phyloP scores from a whole-genome alignment of 2,888 invertebrate species.

The Amblyteles armatorius region DNA sequence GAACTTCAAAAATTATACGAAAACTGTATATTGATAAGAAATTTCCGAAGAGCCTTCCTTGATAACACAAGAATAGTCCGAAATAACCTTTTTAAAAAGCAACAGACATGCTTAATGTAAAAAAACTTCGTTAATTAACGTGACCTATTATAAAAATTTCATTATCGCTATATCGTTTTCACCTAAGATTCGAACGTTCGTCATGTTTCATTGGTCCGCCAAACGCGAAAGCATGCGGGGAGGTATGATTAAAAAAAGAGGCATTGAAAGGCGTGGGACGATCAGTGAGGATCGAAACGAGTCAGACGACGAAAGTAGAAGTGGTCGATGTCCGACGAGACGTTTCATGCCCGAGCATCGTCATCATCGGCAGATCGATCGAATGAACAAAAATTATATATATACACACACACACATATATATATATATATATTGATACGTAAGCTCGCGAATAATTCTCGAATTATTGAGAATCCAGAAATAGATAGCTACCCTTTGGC shows the following conservation, averaged over 20 bases:
- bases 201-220: background rate
- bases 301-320: constrained; percentile 40
- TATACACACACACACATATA: background rate
- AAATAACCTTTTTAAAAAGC: background rate
- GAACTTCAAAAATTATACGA: no score
- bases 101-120: background rate
- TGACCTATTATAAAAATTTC: no score
- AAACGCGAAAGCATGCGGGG: background rate
- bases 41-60: no score
- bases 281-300: constrained; percentile 19
- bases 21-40: no score
- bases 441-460: constrained; percentile 4
- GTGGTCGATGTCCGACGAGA: constrained; percentile 50
- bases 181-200: background rate
- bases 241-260: constrained; percentile 6
- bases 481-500: constrained; percentile 51
- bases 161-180: background rate
- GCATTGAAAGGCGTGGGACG: constrained; percentile 20
- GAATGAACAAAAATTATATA: background rate
- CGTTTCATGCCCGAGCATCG: constrained; percentile 26
- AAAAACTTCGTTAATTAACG: background rate
- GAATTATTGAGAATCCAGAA: constrained; percentile 50
- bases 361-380: constrained; percentile 32
- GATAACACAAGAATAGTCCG: no score
- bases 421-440: background rate